A percentile compares a stretch with the other conserved stretches of the same genome.
Conservation (phyloP, 2,113 vertebrate genomes). For the Meriones unguiculatus region DNA sequence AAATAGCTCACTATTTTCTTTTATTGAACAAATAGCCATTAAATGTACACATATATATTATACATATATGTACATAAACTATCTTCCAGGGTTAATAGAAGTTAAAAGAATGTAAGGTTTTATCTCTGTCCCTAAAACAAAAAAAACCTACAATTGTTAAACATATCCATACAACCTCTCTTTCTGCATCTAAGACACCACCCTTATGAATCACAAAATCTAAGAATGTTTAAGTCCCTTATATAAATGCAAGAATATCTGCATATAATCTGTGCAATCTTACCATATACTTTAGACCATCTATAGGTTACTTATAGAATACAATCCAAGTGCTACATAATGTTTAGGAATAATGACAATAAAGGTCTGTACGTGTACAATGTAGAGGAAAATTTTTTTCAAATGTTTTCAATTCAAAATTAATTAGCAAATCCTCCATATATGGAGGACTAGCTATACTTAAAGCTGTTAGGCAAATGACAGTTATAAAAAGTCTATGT, state of each 20-base stretch:
- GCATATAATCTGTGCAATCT: neutral
- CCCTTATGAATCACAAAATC: neutral
- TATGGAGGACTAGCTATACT: neutral
- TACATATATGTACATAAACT: neutral
- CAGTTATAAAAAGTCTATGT: neutral
- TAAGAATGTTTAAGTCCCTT: neutral
- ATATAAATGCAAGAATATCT: neutral
- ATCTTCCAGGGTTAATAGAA: neutral
- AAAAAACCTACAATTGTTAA: conserved; percentile 13
- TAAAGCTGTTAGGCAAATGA: conserved; percentile 21
- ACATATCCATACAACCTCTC: neutral
- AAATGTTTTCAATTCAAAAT: conserved; percentile 1
- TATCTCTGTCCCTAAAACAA: neutral
- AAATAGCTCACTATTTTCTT: conserved; percentile 62
- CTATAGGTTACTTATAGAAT: neutral
- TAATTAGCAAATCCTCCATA: neutral
- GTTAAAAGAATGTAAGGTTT: conserved; percentile 9
- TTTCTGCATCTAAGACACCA: neutral
- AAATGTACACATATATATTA: neutral
- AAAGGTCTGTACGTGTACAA: neutral
- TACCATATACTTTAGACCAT: neutral
- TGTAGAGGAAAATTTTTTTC: neutral
- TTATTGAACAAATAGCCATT: conserved; percentile 43
- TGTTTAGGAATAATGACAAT: neutral
- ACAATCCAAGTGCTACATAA: neutral